A percentile compares a stretch with the other conserved stretches of the same genome.
These are phyloP conservation scores for Autographa pulchrina DNA, from an alignment of 2,888 invertebrate species.

Conservation along the genomic window DNA sequence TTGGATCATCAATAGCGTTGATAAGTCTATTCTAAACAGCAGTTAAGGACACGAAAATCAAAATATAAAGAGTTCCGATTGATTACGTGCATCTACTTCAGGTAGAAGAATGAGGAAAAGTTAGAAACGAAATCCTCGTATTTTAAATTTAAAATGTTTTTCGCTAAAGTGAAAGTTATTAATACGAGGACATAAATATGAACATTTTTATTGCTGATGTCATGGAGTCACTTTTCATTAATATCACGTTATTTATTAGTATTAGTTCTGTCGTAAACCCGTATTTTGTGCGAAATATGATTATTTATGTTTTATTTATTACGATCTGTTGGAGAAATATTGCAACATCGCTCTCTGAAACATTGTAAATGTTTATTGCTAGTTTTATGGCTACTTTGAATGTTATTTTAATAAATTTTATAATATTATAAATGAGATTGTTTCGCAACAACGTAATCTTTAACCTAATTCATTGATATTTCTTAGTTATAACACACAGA, in stretches of 20 bases:
- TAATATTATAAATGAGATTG: not conserved
- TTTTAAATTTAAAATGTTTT: constrained; percentile 9
- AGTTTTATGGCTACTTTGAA: not conserved
- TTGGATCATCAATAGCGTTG: not conserved
- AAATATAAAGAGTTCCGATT: too few relatives aligned
- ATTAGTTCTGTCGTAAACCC: constrained; percentile 20
- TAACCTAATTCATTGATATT: not conserved
- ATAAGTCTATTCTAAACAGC: too few relatives aligned
- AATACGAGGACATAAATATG: constrained; percentile 28
- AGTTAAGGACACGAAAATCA: too few relatives aligned
- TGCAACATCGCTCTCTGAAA: not conserved
- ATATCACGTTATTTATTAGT: constrained; percentile 19
- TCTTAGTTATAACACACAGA: not conserved
- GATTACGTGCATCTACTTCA: not conserved
- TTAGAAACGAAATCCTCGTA: not conserved
- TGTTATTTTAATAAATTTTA: not conserved
- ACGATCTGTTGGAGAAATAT: constrained; percentile 1
- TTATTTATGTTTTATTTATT: constrained; percentile 5
- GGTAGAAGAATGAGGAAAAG: not conserved
- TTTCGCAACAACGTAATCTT: not conserved
- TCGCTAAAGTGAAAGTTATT: constrained; percentile 21
- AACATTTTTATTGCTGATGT: constrained; percentile 27
- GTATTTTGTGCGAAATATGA: constrained; percentile 1
- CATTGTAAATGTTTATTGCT: constrained; percentile 5
- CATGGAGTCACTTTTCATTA: constrained; percentile 27